Percentiles rank a stretch among this genome's conserved stretches.
These are phyloP conservation scores for Paramormyrops kingsleyae DNA, from an alignment of 2,113 vertebrate genomes.

Conservation along the genomic window DNA sequence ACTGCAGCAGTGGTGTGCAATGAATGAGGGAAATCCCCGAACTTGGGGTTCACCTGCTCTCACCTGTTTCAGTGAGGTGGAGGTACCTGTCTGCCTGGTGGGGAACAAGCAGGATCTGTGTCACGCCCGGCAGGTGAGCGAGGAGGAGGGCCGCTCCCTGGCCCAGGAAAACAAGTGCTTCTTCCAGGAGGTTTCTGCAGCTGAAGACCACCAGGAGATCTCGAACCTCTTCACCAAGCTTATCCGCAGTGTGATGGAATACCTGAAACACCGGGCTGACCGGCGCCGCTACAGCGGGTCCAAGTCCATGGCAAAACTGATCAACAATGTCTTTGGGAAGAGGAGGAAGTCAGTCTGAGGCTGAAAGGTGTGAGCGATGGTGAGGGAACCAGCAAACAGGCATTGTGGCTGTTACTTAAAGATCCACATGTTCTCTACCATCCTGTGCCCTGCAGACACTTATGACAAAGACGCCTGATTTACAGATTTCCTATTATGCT, in stretches of 20 bases:
- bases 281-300: constrained; percentile 62
- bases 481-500: background rate
- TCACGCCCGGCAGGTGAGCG: constrained; percentile 58
- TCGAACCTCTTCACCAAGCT: constrained; percentile 61
- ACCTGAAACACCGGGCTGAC: constrained; percentile 56
- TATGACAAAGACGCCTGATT: background rate
- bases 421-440: background rate
- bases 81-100: constrained; percentile 59
- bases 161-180: constrained; percentile 56
- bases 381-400: background rate
- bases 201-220: constrained; percentile 66
- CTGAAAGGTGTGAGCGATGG: background rate
- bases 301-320: constrained; percentile 69
- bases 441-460: background rate
- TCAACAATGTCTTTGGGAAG: constrained; percentile 69
- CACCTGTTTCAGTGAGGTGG: constrained; percentile 43
- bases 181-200: constrained; percentile 67
- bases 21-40: background rate
- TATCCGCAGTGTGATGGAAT: constrained; percentile 62
- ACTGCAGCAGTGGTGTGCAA: background rate
- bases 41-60: background rate
- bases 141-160: constrained; percentile 57
- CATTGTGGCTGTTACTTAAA: background rate
- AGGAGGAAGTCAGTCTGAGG: constrained; percentile 65
- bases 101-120: constrained; percentile 69